Base-by-base conservation (phyloP, 2,888 invertebrate species). In the Drosophila kokeensis region DNA sequence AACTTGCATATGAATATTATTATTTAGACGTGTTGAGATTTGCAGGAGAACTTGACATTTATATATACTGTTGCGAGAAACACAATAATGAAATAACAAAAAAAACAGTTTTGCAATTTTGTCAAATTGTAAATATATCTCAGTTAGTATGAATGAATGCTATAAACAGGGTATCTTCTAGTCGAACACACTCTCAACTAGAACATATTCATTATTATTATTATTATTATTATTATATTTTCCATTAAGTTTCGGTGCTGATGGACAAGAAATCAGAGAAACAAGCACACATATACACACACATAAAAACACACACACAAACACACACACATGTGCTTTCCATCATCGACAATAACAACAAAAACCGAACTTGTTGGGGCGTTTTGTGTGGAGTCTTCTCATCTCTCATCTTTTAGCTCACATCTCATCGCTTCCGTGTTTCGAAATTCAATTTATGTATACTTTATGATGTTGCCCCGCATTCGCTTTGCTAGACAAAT, bases 371-470 rank as follows among this genome's bases (percentile, higher is more conserved):
- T 48, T 80, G 72, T 71, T 86, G 82, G 75, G 78, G 82, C 80
- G 69, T 57, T 73, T 63, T 50, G 57, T 29, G 36, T 45, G 73
- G 52, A 54, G 65, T 36, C 62, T 65, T 40, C 62, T 62, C 57
- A 62, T 64, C 66, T 70, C 63, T 60, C 74, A 74, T 55, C 64
- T 42, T 21, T 42, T 21, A 42, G 42, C 42, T 78, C 69, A 30
- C 57, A 54, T 34, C 53, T 66, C 66, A 75, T 73, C 75, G 82
- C 86, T 87, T 87, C 88, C 87, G 88, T 88, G 84, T 87, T 87
- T 81, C 82, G 82, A 88, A 87, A 87, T 87, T 87, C 84, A 87
- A 88, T 87, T 87, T 88, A 84, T 87, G 84, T 87, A 82, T 86
- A 85, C 83, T 85, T 82, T 83, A 83, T 79, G 71, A 48, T 71